A percentile compares a stretch with the other conserved stretches of the same genome.
phyloP scores from a whole-genome alignment of 2,888 invertebrate species.

The Anthophora plumipes region DNA sequence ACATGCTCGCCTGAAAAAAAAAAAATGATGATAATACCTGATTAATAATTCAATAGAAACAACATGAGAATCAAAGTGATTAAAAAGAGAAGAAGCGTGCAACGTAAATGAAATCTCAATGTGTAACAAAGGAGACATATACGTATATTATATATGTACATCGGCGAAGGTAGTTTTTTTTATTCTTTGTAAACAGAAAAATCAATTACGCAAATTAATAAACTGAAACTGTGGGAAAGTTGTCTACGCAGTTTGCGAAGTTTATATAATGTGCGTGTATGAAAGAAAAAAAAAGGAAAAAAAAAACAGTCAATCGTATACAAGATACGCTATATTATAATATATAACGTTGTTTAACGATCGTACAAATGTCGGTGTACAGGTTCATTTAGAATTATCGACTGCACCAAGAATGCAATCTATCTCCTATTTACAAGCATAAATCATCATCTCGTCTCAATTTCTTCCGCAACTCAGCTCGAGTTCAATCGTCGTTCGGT shows the following conservation, averaged over 20 bases:
- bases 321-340: not conserved
- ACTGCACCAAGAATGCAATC: not conserved
- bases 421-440: too few relatives aligned
- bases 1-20: not conserved
- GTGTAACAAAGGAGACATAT: constrained; percentile 12
- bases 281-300: not conserved
- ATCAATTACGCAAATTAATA: not conserved
- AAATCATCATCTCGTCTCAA: not conserved
- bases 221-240: constrained; percentile 3
- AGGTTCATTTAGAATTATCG: not conserved
- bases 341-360: not conserved
- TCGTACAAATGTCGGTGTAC: not conserved
- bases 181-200: constrained; percentile 23
- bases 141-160: not conserved
- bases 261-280: not conserved
- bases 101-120: not conserved
- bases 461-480: too few relatives aligned
- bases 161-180: constrained; percentile 32
- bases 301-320: not conserved
- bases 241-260: not conserved
- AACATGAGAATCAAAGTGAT: not conserved
- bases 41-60: not conserved
- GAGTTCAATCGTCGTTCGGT: too few relatives aligned
- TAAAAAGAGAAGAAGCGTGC: not conserved
- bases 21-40: not conserved